These are phyloP conservation scores for Sinelater perroti DNA, from an alignment of 2,888 invertebrate species.

Conservation along the genomic window DNA sequence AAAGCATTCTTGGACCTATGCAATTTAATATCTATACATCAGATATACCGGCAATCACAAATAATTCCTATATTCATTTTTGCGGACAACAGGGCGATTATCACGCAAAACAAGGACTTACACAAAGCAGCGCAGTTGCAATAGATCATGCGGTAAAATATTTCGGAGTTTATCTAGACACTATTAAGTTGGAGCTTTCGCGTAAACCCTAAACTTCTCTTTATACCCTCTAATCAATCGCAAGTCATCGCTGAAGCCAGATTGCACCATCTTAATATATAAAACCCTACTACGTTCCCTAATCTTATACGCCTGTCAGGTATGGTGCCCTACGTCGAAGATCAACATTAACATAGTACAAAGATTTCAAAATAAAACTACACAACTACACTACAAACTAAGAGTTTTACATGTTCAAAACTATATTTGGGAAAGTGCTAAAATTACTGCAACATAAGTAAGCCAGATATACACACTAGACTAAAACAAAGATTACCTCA, in stretches of 20 bases:
- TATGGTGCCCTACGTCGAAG: slow-evolving; percentile 11
- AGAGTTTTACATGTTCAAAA: too few relatives aligned
- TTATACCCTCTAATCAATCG: slow-evolving; percentile 8
- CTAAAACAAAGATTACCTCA: too few relatives aligned
- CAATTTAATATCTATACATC: slow-evolving; percentile 8
- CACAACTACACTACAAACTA: too few relatives aligned
- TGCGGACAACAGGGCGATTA: slow-evolving; percentile 4
- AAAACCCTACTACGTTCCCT: slow-evolving; percentile 9
- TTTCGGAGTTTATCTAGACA: slow-evolving; percentile 14
- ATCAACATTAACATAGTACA: slow-evolving; percentile 4
- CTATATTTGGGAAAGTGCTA: too few relatives aligned
- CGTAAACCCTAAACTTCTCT: slow-evolving; percentile 7
- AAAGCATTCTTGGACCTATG: slow-evolving; percentile 37
- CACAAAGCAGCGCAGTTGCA: slow-evolving; percentile 27
- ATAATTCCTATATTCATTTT: not conserved
- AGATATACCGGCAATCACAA: slow-evolving; percentile 9
- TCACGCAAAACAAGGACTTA: not conserved
- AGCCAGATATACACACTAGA: too few relatives aligned
- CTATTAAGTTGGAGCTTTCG: slow-evolving; percentile 11
- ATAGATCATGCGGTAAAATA: slow-evolving; percentile 12
- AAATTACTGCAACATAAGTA: too few relatives aligned
- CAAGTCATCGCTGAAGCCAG: slow-evolving; percentile 10
- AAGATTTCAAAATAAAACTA: slow-evolving; percentile 17
- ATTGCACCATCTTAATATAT: slow-evolving; percentile 6
- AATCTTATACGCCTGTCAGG: not conserved